phyloP scores from a whole-genome alignment of 2,888 invertebrate genomes.

The Apodemia mormo region DNA sequence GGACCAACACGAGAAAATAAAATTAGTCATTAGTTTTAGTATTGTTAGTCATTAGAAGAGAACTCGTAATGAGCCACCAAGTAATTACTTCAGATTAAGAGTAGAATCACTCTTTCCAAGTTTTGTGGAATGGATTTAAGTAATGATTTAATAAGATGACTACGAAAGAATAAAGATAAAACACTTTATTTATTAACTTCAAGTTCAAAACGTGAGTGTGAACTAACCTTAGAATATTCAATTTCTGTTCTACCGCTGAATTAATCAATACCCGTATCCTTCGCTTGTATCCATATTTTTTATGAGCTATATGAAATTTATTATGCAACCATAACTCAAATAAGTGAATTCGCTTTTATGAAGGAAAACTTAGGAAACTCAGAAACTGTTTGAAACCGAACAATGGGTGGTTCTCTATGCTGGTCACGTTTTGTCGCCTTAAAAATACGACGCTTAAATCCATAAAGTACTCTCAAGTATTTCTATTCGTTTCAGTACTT shows the following conservation, averaged over 20 bases:
- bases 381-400: constrained; percentile 66
- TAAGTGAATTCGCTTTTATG: constrained; percentile 72
- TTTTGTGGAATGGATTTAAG: too few species aligned
- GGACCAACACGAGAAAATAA: too few species aligned
- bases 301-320: constrained; percentile 59
- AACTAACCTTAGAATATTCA: too few species aligned
- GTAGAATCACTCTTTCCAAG: too few species aligned
- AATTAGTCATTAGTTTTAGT: too few species aligned
- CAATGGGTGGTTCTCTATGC: constrained; percentile 66
- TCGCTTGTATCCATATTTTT: constrained; percentile 53
- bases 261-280: constrained; percentile 56
- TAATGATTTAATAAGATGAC: too few species aligned
- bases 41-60: too few species aligned
- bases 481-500: constrained; percentile 70
- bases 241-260: neutral
- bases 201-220: too few species aligned
- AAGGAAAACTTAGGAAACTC: constrained; percentile 54
- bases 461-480: constrained; percentile 74
- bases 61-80: too few species aligned
- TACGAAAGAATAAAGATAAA: too few species aligned
- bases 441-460: constrained; percentile 77
- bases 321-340: constrained; percentile 66
- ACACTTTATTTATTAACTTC: too few species aligned
- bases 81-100: too few species aligned
- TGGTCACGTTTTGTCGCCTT: constrained; percentile 75